Percentiles rank a stretch among this genome's conserved stretches.
Conservation (phyloP, 35 echinoderm and acorn worm species). For the Heliocidaris erythrogramma region DNA sequence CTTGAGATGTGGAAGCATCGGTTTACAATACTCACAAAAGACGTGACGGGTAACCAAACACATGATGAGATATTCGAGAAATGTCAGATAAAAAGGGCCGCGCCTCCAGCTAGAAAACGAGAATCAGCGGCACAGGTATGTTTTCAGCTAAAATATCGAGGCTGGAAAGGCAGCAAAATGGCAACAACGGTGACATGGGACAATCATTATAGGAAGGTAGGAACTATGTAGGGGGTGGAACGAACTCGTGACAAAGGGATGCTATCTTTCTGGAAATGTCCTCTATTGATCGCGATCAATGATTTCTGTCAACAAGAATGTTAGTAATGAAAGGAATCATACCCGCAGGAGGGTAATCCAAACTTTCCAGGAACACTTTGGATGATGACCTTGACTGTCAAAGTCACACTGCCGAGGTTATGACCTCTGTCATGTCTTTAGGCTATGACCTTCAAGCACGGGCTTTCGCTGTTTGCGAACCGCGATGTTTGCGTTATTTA, state of each 20-base stretch:
- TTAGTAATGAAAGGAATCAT: too few species aligned
- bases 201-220: background rate
- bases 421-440: background rate
- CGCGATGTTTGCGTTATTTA: background rate
- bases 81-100: background rate
- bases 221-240: background rate
- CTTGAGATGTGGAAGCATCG: background rate
- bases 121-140: background rate
- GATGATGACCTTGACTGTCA: background rate
- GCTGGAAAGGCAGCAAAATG: background rate
- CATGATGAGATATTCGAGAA: slow-evolving; percentile 3
- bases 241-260: background rate
- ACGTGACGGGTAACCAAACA: background rate
- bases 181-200: background rate
- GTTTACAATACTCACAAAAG: background rate
- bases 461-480: background rate
- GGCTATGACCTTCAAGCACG: background rate
- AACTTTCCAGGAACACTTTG: background rate
- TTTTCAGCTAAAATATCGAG: background rate
- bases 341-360: background rate
- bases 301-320: too few species aligned
- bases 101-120: background rate
- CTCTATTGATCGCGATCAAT: too few species aligned
- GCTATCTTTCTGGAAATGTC: background rate
- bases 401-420: background rate